Conservation (phyloP, 2,888 invertebrate species). For the Pardosa pseudoannulata region DNA sequence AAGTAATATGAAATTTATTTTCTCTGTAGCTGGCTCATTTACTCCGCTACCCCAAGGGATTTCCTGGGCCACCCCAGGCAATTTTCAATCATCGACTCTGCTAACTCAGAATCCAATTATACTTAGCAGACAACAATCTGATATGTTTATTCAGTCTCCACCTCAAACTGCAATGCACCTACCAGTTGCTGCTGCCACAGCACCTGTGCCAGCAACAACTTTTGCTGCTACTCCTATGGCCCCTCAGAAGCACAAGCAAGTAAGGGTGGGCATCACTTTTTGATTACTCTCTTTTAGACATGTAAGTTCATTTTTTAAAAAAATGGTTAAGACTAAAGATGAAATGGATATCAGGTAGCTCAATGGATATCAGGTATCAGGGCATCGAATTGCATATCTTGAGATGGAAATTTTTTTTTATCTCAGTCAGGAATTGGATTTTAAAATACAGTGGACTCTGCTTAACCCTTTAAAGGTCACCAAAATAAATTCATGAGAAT, state of each 20-base stretch:
- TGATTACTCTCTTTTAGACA: background rate
- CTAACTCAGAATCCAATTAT: slow-evolving; percentile 89
- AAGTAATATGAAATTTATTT: no score
- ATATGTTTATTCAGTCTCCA: slow-evolving; percentile 89
- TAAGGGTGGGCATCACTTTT: slow-evolving; percentile 32
- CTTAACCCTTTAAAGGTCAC: no score
- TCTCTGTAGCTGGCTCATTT: slow-evolving; percentile 48
- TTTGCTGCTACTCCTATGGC: slow-evolving; percentile 26
- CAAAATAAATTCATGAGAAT: no score
- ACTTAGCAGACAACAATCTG: slow-evolving; percentile 85
- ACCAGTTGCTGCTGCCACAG: slow-evolving; percentile 58
- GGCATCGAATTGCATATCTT: no score
- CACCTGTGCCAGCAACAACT: slow-evolving; percentile 53
- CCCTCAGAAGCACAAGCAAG: slow-evolving; percentile 60
- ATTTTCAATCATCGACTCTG: slow-evolving; percentile 82
- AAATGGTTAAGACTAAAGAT: no score
- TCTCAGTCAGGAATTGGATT: no score
- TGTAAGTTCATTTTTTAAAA: no score
- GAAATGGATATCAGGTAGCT: no score
- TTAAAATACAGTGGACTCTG: no score
- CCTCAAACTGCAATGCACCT: slow-evolving; percentile 76
- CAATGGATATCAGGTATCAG: no score
- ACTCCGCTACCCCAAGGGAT: slow-evolving; percentile 83
- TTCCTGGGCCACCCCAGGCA: slow-evolving; percentile 82
- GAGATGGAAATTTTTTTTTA: no score